Base-by-base conservation (phyloP, 2,113 vertebrate genomes). In the Cavia aperea region DNA sequence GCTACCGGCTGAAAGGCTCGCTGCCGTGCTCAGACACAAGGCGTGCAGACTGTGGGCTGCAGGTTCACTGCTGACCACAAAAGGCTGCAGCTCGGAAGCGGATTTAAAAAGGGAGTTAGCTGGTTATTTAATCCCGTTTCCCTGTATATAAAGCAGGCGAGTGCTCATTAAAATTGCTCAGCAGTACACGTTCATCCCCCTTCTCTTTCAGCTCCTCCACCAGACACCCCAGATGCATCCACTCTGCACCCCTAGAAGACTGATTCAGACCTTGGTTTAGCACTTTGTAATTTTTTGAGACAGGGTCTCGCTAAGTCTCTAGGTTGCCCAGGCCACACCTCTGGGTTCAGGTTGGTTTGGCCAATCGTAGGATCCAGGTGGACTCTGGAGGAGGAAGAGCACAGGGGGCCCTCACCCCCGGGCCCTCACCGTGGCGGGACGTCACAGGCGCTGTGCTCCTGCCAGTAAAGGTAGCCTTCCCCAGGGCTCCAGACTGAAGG, bases 401-500 rank as follows among this genome's bases (percentile, higher is more conserved):
- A 19, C 15, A 43, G 12, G 56, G 21, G 21, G 18, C 24, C 18
- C 23, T 62, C n/a, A 23, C 1, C 9, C 56, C 60, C 0, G 3
- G 1, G 4, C 18, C 56, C 24, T 12, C 51, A 0, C 12, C n/a
- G 13, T 39, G 2, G n/a, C 4, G 36, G 72, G 33, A 18, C 2
- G 33, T 7, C 2, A 0, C 21, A 3, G 60, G 65, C 8, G 16
- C 43, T 1, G 0, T 0, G 7, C 23, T 36, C 6, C 77, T 18
- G 16, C 33, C n/a, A 7, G 23, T 3, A 10, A 73, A 70, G 39
- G 18, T 4, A 33, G 54, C 68, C 79, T 26, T 49, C 39, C 46
- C n/a, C 4, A 19, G 14, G n/a, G 65, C 2, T 73, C 72, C 26
- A 1, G 12, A n/a, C 46, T 1, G 24, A 13, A 9, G 26, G 21